A percentile compares a stretch with the other conserved stretches of the same genome.
Conservation (phyloP, 2,113 vertebrate genomes). For the Hepsetus odoe region DNA sequence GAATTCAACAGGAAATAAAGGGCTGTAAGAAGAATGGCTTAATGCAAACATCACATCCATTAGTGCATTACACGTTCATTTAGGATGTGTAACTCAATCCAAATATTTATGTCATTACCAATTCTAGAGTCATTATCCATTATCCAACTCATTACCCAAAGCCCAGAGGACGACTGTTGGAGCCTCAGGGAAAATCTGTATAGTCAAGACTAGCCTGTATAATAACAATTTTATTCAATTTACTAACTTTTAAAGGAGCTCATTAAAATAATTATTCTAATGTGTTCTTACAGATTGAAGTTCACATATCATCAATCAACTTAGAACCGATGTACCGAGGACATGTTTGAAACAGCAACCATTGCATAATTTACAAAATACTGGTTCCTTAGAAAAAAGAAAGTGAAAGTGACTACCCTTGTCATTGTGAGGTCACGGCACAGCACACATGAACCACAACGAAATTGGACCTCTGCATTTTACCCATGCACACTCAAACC, state of each 20-base stretch:
- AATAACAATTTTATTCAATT: neutral
- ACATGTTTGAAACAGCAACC: neutral
- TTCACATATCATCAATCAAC: neutral
- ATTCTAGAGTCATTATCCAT: slow-evolving; percentile 16
- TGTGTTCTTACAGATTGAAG: neutral
- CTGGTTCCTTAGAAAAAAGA: too few relatives aligned
- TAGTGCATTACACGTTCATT: slow-evolving; percentile 28
- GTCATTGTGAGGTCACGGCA: too few relatives aligned
- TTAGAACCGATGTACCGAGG: neutral
- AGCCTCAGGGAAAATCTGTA: neutral
- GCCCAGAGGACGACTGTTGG: neutral
- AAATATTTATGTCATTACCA: slow-evolving; percentile 37
- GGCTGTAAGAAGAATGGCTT: slow-evolving; percentile 1
- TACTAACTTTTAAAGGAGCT: neutral
- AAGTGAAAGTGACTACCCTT: too few relatives aligned
- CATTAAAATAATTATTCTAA: neutral
- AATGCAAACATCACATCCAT: slow-evolving; percentile 20
- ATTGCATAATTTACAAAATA: too few relatives aligned
- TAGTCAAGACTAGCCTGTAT: neutral
- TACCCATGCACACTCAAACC: too few relatives aligned
- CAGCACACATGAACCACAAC: too few relatives aligned
- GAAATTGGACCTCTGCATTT: too few relatives aligned
- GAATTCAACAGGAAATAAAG: slow-evolving; percentile 32
- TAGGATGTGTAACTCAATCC: slow-evolving; percentile 23
- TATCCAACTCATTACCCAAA: slow-evolving; percentile 15